Conservation (phyloP, 2,888 invertebrate genomes). For the Megamerina dolium region DNA sequence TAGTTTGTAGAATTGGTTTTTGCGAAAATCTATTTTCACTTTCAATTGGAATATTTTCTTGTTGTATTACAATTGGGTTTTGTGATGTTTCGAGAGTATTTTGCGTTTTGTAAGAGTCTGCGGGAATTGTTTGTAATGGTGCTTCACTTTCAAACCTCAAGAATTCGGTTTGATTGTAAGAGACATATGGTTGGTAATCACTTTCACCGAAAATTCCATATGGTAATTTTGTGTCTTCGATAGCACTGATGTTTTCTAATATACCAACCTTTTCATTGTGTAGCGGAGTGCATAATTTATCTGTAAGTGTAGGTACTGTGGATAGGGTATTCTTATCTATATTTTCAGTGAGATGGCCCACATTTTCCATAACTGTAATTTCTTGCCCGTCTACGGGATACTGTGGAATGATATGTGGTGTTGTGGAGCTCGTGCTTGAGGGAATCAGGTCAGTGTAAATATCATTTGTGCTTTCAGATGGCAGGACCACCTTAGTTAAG, state of each 20-base stretch:
- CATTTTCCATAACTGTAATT: constrained; percentile 18
- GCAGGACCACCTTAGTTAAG: too few relatives aligned
- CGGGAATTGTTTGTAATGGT: constrained; percentile 8
- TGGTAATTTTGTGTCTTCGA: constrained; percentile 9
- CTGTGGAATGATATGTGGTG: constrained; percentile 6
- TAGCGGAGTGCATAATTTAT: too few relatives aligned
- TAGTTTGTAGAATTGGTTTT: not conserved
- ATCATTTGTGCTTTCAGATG: too few relatives aligned
- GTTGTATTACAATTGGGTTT: constrained; percentile 15
- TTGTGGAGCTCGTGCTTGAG: constrained; percentile 8
- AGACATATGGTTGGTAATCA: constrained; percentile 14
- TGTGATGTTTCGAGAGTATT: constrained; percentile 11
- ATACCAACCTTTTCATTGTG: too few relatives aligned
- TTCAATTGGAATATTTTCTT: constrained; percentile 11
- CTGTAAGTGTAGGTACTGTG: constrained; percentile 17
- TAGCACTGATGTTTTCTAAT: constrained; percentile 17
- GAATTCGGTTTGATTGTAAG: constrained; percentile 13
- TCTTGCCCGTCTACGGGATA: constrained; percentile 14
- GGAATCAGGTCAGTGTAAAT: too few relatives aligned
- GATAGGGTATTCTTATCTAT: not conserved
- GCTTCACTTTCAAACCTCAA: constrained; percentile 19
- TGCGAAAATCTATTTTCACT: constrained; percentile 6
- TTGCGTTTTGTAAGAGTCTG: constrained; percentile 13
- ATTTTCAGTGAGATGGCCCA: constrained; percentile 10
- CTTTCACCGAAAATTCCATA: not conserved